Conservation (phyloP, 1,140 invertebrate genomes). For the Sipha flava region DNA sequence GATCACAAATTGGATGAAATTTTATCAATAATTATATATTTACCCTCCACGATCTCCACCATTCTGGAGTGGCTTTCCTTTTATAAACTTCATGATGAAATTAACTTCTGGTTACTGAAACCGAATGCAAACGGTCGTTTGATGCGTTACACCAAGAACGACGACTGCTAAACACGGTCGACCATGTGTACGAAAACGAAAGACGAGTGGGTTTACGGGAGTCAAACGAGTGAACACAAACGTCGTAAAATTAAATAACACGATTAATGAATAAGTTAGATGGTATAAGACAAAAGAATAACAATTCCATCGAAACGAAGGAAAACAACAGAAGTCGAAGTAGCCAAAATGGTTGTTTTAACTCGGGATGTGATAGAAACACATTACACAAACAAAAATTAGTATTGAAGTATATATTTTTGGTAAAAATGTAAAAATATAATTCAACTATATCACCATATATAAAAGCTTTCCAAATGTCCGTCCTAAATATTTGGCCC, state of each 20-base stretch:
- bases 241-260: no score
- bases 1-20: no score
- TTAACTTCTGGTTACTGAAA: not conserved
- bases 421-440: no score
- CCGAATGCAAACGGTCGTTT: not conserved
- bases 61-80: slow-evolving; percentile 21
- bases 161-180: not conserved
- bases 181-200: not conserved
- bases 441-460: no score
- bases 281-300: no score
- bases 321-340: no score
- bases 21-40: no score
- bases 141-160: not conserved
- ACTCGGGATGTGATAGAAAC: not conserved
- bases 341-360: not conserved
- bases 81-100: slow-evolving; percentile 1
- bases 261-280: no score
- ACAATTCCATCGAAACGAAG: no score
- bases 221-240: not conserved
- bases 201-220: not conserved
- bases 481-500: no score
- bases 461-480: no score
- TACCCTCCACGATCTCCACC: not conserved
- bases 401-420: no score
- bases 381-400: not conserved